Evolutionary conservation across 2,113 vertebrate species (phyloP).

Genomic region (Morphnarchus princeps): DNA sequence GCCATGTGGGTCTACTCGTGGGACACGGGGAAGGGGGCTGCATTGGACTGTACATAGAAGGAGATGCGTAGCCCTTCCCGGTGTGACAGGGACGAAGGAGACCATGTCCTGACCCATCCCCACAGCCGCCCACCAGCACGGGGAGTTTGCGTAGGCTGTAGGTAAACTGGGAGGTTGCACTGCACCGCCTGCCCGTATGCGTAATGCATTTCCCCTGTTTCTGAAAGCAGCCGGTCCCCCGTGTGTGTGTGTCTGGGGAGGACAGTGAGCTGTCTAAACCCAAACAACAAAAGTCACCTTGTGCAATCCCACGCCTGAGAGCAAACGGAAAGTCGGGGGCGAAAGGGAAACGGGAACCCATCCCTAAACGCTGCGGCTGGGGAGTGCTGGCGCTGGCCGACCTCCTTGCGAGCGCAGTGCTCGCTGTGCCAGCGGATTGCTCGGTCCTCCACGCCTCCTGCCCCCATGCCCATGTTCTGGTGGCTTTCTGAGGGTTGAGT

Average conservation of each 20-base stretch:
- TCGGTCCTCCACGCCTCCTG: neutral
- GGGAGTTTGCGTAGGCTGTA: fast-evolving
- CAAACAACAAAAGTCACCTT: neutral
- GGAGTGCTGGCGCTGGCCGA: neutral
- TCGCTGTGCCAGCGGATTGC: neutral
- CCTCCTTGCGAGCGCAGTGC: fast-evolving
- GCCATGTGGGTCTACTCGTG: fast-evolving
- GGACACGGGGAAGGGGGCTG: fast-evolving
- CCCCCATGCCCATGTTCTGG: neutral
- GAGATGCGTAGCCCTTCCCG: neutral
- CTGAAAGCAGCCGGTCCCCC: neutral
- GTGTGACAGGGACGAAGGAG: neutral
- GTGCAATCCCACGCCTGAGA: neutral
- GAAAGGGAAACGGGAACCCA: neutral
- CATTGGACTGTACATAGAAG: fast-evolving
- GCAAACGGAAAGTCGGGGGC: neutral
- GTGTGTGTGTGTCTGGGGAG: too few relatives aligned
- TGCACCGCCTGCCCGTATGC: fast-evolving
- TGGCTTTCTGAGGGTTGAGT: neutral
- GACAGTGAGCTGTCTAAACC: neutral
- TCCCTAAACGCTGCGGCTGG: fast-evolving
- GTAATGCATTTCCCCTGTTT: neutral
- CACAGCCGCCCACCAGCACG: neutral
- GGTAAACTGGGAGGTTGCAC: neutral
- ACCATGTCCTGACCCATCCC: neutral